Evolutionary conservation across 2,113 vertebrate species (phyloP).

Genomic region (Scartelaos histophorus): DNA sequence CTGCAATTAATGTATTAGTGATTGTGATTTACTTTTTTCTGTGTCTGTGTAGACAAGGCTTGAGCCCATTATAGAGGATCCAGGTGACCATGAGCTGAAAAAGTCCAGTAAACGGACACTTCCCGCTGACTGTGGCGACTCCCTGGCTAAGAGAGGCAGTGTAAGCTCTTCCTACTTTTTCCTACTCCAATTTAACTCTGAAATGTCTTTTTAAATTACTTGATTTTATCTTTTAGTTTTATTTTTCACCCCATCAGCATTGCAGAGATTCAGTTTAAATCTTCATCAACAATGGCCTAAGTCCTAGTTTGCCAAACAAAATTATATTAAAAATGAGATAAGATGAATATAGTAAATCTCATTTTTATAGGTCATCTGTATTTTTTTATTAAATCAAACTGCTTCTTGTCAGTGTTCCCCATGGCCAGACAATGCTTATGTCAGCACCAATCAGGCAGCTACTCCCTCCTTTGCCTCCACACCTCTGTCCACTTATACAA

Average conservation of each 20-base stretch:
- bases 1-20: neutral
- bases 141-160: slow-evolving; percentile 99
- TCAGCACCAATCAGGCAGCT: slow-evolving; percentile 85
- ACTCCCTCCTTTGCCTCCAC: slow-evolving; percentile 84
- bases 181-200: neutral
- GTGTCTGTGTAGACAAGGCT: slow-evolving; percentile 92
- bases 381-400: neutral
- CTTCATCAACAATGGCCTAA: no score
- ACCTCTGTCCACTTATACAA: slow-evolving; percentile 82
- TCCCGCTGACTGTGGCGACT: slow-evolving; percentile 98
- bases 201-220: neutral
- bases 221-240: no score
- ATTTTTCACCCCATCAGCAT: no score
- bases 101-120: slow-evolving; percentile 99
- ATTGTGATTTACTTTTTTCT: slow-evolving; percentile 33
- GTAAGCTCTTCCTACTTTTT: slow-evolving; percentile 79
- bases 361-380: neutral
- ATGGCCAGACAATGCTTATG: slow-evolving; percentile 88
- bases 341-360: neutral
- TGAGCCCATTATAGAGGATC: slow-evolving; percentile 98
- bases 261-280: no score
- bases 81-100: slow-evolving; percentile 98
- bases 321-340: no score
- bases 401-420: slow-evolving; percentile 84
- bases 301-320: no score